Evolutionary conservation across 2,797 vertebrate genomes (phyloP), one percentile per base, ranked within the genome.

Genomic region (Dicrostonyx torquatus): DNA sequence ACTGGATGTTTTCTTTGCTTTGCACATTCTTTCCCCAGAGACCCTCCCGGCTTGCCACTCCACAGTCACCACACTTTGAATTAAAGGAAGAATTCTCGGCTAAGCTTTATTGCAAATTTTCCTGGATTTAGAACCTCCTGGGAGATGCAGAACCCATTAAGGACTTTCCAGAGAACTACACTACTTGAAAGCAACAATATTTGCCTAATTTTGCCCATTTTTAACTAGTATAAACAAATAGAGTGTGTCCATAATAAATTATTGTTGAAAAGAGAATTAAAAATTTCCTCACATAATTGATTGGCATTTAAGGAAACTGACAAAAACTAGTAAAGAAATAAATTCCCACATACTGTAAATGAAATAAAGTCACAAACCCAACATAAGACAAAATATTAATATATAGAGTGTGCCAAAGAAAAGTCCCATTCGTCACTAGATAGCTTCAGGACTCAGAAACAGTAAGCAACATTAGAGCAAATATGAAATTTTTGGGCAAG

Each of bases 281-380:
- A 77, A 89, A 37, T 62, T 58, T 68, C 31, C 43, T 72, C 60
- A 48, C 26, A 62, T 55, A 68, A 72, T 29, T 82, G 20, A 83
- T 34, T 73, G 40, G 14, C 5, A 76, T 87, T 50, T n/a, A 94
- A 94, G 6, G 31, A 40, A 87, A 73, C 40, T 70, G 22, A 88
- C 12, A 89, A 89, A 94, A 90, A 37, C 45, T 17, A 82, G 37
- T 48, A 70, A 94, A 87, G 66, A 78, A 79, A 92, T 6, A 86
- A 8, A 87, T 37, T 37, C 20, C 29, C 0, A 31, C 40, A 60
- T 4, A 55, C 15, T 87, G 66, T 43, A 68, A 93, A 94, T 72
- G 60, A 90, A 85, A 88, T 50, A 60, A 96, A 93, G 75, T 91
- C 17, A 80, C 24, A 89, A 79, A 10, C 68, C 37, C 86, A 78